Conservation (phyloP, 2,888 invertebrate species). For the Zaprionus obscuricornis region DNA sequence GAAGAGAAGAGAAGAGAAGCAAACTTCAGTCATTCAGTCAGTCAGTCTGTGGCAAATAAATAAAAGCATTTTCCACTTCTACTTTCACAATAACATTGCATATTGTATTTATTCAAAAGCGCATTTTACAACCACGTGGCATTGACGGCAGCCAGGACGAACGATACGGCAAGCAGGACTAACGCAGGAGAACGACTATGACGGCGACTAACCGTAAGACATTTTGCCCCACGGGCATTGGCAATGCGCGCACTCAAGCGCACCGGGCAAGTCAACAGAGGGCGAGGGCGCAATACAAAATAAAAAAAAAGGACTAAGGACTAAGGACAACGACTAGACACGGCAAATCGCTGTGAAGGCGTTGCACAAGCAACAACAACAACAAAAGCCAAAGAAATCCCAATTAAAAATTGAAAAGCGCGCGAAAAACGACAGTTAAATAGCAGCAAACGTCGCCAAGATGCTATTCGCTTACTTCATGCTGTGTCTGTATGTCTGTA, state of each 20-base stretch:
- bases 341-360: conserved; percentile 44
- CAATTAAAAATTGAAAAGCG: conserved; percentile 76
- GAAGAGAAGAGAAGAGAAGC: background rate
- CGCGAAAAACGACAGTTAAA: conserved; percentile 70
- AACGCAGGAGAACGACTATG: conserved; percentile 27
- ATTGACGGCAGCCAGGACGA: conserved; percentile 32
- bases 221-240: conserved; percentile 40
- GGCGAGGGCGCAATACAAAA: conserved; percentile 23
- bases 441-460: conserved; percentile 43
- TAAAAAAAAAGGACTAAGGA: conserved; percentile 22
- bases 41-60: conserved; percentile 14
- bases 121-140: conserved; percentile 63
- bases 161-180: conserved; percentile 11
- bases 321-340: conserved; percentile 14
- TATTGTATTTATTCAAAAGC: conserved; percentile 71
- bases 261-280: conserved; percentile 42
- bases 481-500: too few relatives aligned
- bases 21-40: too few relatives aligned
- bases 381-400: conserved; percentile 55
- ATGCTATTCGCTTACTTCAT: conserved; percentile 41
- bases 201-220: conserved; percentile 50
- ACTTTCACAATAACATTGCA: conserved; percentile 26
- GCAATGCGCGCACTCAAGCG: conserved; percentile 41
- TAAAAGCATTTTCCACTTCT: conserved; percentile 23
- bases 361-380: conserved; percentile 43